These are phyloP conservation scores for Synodontis membranacea DNA, from an alignment of 2,113 vertebrate species.

Conservation along the genomic window DNA sequence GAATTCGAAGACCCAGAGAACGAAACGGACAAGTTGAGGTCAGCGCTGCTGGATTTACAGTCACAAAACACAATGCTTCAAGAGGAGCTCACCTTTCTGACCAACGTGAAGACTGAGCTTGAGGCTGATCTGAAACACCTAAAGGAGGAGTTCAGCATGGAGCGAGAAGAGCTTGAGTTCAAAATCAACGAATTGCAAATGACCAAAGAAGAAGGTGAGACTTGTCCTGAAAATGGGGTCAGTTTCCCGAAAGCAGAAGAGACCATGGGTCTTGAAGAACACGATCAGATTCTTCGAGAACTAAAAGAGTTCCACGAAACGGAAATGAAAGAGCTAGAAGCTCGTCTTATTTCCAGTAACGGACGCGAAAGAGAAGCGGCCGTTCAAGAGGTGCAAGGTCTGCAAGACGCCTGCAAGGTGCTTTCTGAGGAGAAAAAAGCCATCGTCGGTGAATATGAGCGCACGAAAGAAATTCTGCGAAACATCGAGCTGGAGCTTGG, in stretches of 20 bases:
- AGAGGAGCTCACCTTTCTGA: conserved; percentile 89
- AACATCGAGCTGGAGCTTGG: conserved; percentile 81
- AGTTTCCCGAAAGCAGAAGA: conserved; percentile 60
- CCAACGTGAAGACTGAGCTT: conserved; percentile 86
- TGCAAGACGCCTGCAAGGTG: conserved; percentile 75
- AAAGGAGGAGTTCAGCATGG: conserved; percentile 86
- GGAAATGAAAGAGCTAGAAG: conserved; percentile 70
- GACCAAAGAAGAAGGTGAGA: conserved; percentile 78
- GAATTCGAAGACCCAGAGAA: conserved; percentile 55
- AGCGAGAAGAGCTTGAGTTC: conserved; percentile 93
- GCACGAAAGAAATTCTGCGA: conserved; percentile 79
- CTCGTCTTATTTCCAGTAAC: conserved; percentile 62
- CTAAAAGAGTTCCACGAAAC: conserved; percentile 69
- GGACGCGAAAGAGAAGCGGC: conserved; percentile 73
- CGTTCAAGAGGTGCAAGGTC: conserved; percentile 71
- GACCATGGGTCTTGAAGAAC: conserved; percentile 54
- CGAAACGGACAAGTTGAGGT: conserved; percentile 72
- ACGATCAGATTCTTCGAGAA: conserved; percentile 63
- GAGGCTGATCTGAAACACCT: conserved; percentile 82
- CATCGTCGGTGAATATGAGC: conserved; percentile 77
- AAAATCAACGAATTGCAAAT: conserved; percentile 94
- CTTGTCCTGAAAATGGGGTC: conserved; percentile 70
- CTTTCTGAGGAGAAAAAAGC: conserved; percentile 80
- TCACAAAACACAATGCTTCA: conserved; percentile 87
- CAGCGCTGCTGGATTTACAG: conserved; percentile 78